Evolutionary conservation across 2,113 vertebrate genomes (phyloP).

Genomic region (Pedionomus torquatus): DNA sequence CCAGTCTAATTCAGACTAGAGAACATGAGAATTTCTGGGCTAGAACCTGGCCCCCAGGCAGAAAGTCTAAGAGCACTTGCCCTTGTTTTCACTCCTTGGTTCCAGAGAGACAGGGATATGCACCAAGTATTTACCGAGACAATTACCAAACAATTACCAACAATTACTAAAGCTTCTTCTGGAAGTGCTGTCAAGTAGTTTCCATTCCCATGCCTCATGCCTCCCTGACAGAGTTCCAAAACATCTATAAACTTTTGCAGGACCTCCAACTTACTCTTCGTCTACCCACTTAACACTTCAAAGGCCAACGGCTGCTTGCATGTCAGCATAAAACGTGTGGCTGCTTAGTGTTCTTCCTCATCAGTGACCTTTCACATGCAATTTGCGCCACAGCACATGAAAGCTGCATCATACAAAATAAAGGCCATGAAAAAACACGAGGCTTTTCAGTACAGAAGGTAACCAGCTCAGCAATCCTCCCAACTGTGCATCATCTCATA

Average conservation of each 20-base stretch:
- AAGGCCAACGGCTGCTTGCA: not conserved
- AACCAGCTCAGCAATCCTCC: not conserved
- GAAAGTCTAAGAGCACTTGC: not conserved
- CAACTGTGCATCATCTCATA: not conserved
- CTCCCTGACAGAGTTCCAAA: not conserved
- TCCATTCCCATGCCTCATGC: not conserved
- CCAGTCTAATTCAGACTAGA: not conserved
- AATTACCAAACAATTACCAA: too few relatives aligned
- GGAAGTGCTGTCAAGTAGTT: not conserved
- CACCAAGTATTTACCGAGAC: not conserved
- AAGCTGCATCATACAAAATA: not conserved
- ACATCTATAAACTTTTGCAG: fast-evolving
- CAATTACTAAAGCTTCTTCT: not conserved
- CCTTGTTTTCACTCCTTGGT: not conserved
- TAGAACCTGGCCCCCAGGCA: not conserved
- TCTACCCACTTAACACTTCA: not conserved
- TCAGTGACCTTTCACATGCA: not conserved
- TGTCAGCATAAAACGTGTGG: fast-evolving
- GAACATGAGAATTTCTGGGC: not conserved
- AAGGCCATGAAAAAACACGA: not conserved
- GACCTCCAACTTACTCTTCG: not conserved
- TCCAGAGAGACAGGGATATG: not conserved
- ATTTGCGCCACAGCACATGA: not conserved
- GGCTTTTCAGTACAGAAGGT: not conserved
- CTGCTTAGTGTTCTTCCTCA: not conserved